These are phyloP conservation scores for Sphaerophoria taeniata DNA, from an alignment of 2,888 invertebrate species.

Conservation along the genomic window DNA sequence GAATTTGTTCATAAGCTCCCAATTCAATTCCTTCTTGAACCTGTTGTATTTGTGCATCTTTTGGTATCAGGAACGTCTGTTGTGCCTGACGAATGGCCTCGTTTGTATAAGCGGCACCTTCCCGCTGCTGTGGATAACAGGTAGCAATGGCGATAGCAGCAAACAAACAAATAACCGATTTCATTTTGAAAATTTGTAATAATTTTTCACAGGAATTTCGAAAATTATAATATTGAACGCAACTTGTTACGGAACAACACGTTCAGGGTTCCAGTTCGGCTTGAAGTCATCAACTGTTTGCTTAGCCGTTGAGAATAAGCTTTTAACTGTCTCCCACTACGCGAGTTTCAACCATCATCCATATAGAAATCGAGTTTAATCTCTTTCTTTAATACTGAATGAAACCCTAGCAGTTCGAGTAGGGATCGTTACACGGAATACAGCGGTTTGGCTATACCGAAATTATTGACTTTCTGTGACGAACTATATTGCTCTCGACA, in stretches of 20 bases:
- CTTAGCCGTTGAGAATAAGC: slow-evolving; percentile 55
- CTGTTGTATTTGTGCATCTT: slow-evolving; percentile 93
- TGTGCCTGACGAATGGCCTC: slow-evolving; percentile 95
- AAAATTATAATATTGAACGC: background rate
- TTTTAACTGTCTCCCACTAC: slow-evolving; percentile 74
- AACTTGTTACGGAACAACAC: background rate
- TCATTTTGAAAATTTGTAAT: slow-evolving; percentile 46
- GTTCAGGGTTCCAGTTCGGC: slow-evolving; percentile 49
- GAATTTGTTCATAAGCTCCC: slow-evolving; percentile 93
- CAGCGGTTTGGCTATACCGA: slow-evolving; percentile 12
- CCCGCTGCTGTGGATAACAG: slow-evolving; percentile 88
- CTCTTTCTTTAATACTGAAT: slow-evolving; percentile 55
- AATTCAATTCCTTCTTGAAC: slow-evolving; percentile 93
- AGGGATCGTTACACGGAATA: slow-evolving; percentile 29
- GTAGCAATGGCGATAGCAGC: slow-evolving; percentile 76
- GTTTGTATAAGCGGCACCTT: slow-evolving; percentile 92
- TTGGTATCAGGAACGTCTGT: slow-evolving; percentile 92
- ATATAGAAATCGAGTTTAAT: slow-evolving; percentile 30
- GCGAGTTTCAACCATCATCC: background rate
- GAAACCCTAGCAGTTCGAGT: slow-evolving; percentile 56
- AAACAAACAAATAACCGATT: slow-evolving; percentile 76
- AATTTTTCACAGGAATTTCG: background rate
- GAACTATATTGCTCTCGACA: slow-evolving; percentile 31
- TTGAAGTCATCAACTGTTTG: slow-evolving; percentile 62
- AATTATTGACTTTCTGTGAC: slow-evolving; percentile 70